Evolutionary conservation across 2,113 vertebrate species (phyloP).

Genomic region (Eudyptes chrysolophus): DNA sequence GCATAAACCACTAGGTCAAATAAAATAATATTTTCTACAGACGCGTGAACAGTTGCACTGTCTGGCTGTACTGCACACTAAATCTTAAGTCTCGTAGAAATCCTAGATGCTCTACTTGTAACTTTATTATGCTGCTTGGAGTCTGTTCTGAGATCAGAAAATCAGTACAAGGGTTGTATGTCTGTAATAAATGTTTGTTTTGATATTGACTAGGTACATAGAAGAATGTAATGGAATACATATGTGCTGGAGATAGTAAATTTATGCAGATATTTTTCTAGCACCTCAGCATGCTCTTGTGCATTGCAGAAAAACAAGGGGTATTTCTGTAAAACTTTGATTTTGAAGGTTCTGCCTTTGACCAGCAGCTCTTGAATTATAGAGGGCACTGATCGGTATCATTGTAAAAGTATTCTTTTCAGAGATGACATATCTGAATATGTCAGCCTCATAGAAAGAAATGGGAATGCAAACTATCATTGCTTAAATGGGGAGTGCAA

Average conservation of each 20-base stretch:
- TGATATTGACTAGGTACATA: neutral
- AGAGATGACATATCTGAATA: neutral
- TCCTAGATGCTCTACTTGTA: neutral
- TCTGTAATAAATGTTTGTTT: neutral
- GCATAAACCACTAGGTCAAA: neutral
- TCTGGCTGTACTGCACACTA: neutral
- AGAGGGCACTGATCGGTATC: neutral
- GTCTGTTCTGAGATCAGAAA: neutral
- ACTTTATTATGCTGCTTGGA: neutral
- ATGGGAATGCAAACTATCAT: neutral
- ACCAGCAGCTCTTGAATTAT: neutral
- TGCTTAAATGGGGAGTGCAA: neutral
- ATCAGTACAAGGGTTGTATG: neutral
- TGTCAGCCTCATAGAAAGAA: neutral
- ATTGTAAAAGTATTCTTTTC: neutral
- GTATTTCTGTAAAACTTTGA: neutral
- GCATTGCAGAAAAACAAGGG: neutral
- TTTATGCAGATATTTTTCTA: neutral
- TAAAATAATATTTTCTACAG: neutral
- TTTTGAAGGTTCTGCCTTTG: neutral
- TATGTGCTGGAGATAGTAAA: neutral
- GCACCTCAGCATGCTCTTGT: neutral
- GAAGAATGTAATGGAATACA: neutral
- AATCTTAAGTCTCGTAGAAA: neutral
- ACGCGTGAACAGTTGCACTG: neutral